Conservation (phyloP, 2,888 invertebrate species). For the Oligia fasciuncula region DNA sequence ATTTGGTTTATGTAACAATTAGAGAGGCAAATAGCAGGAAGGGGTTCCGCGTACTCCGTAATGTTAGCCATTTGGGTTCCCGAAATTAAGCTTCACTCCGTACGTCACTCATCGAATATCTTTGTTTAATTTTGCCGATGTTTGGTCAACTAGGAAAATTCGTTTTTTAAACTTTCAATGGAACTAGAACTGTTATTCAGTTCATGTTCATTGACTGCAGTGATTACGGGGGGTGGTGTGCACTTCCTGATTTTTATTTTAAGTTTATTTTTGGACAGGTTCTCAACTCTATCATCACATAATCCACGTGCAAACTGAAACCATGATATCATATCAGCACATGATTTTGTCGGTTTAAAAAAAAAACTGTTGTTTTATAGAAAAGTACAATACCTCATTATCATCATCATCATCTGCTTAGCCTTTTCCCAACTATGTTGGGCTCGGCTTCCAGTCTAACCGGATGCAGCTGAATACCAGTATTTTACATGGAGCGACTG, state of each 20-base stretch:
- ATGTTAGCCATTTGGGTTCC: conserved; percentile 78
- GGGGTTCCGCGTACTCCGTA: conserved; percentile 76
- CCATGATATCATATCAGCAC: no score
- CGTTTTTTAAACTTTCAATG: conserved; percentile 4
- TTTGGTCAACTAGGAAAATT: conserved; percentile 31
- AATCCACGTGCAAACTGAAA: neutral
- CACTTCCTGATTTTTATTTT: neutral
- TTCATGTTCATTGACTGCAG: neutral
- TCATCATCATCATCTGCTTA: no score
- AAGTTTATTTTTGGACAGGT: neutral
- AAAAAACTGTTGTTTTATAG: no score
- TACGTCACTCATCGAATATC: conserved; percentile 67
- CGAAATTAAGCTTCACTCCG: conserved; percentile 77
- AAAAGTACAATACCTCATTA: no score
- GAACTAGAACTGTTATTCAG: neutral
- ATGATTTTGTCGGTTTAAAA: no score
- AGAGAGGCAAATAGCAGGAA: conserved; percentile 78
- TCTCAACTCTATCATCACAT: neutral
- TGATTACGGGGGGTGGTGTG: neutral
- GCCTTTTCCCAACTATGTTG: no score
- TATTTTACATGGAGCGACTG: no score
- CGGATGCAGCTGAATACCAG: no score
- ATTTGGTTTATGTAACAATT: conserved; percentile 86
- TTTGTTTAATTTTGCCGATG: conserved; percentile 70
- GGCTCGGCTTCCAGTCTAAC: no score